Evolutionary conservation across 2,888 invertebrate genomes (phyloP).

Genomic region (Cephus pulcher): DNA sequence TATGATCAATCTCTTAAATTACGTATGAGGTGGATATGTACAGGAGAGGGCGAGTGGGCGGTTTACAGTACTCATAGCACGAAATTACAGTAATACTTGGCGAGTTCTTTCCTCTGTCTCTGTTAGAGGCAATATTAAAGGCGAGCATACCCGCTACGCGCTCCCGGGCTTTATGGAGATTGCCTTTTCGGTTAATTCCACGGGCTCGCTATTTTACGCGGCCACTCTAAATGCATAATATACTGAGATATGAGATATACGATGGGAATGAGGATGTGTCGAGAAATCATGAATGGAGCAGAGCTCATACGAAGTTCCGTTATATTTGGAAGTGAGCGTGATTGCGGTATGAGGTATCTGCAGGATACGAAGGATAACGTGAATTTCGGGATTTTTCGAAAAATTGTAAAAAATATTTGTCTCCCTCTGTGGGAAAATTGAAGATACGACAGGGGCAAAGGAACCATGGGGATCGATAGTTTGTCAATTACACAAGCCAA

Average conservation of each 20-base stretch:
- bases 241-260: neutral
- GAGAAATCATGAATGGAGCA: neutral
- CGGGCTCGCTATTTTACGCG: conserved; percentile 2
- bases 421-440: neutral
- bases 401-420: neutral
- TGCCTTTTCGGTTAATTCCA: conserved; percentile 24
- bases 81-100: neutral
- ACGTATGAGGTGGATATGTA: neutral
- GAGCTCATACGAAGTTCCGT: neutral
- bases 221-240: conserved; percentile 10
- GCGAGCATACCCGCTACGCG: neutral
- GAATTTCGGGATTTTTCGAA: neutral
- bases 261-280: conserved; percentile 5
- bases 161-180: conserved; percentile 14
- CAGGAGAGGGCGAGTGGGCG: neutral
- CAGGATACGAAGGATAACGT: neutral
- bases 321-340: neutral
- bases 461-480: conserved; percentile 6
- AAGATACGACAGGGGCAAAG: conserved; percentile 5
- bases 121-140: neutral
- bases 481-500: conserved; percentile 37
- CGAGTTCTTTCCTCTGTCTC: neutral
- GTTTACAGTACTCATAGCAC: neutral
- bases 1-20: neutral
- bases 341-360: neutral